Evolutionary conservation across 2,888 invertebrate species (phyloP), one percentile per base, ranked within the genome.

Genomic region (Catocala nupta): DNA sequence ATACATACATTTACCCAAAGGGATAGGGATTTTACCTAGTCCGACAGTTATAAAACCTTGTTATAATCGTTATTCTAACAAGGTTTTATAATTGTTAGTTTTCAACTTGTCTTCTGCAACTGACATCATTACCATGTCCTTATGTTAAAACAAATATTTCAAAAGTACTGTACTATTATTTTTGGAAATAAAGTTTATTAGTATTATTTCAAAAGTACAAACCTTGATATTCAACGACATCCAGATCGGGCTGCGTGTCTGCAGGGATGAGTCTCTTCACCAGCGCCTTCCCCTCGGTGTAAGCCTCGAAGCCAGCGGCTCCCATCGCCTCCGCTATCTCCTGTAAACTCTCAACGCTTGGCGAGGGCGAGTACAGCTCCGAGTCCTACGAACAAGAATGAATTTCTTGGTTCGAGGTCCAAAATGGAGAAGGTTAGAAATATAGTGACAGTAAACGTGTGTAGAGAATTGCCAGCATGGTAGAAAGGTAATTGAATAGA

Each of bases 211-310:
- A 16, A 53, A 53, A 16, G 16, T 44, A 57, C 10, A 49, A 0
- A 95, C 95, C 95, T 90, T 95, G 95, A 78, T 95, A 94, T 69
- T 92, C 94, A 53, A 94, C 92, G 55, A 93, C 84, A 73, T 95
- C 95, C 7, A 91, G 73, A 63, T 90, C 91, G 0, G 93, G 90
- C 62, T 92, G 89, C 59, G 86, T 89, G 63, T 89, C 86, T 2
- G 89, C 88, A 0, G 90, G 93, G 61, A 92, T 95, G 47, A 93
- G 89, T 13, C 94, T 73, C 78, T 94, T 94, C 34, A 93, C 93
- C 51, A 94, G 84, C 6, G 92, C 85, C 56, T 90, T 85, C 1
- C 94, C 93, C 48, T 93, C 93, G 1, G 93, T 90, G 78, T 90
- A 88, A 73, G 90, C 87, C 71, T 94, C 95, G 80, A 94, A 95